Evolutionary conservation across 2,113 vertebrate species (phyloP).

Genomic region (Leptobrachium leishanense): DNA sequence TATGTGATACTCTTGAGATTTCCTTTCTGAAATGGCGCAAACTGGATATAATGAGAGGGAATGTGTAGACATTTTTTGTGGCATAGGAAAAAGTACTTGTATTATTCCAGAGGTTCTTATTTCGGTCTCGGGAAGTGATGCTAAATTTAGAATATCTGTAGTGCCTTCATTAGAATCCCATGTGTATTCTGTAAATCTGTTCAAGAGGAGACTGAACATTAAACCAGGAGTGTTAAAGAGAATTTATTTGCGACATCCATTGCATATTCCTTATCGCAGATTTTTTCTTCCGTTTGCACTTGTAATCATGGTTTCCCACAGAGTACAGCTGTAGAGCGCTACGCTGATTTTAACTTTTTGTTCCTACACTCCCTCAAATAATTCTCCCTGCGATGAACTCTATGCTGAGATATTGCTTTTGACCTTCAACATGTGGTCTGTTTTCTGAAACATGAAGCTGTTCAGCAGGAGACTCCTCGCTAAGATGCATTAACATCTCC

Average conservation of each 20-base stretch:
- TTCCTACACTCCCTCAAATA: conserved; percentile 8
- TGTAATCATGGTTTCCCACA: conserved; percentile 22
- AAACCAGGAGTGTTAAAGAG: conserved; percentile 19
- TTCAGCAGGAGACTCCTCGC: conserved; percentile 5
- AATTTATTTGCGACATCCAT: conserved; percentile 25
- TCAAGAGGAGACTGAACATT: not conserved
- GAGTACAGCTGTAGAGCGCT: conserved; percentile 30
- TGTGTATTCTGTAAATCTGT: not conserved
- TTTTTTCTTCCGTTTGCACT: conserved; percentile 1
- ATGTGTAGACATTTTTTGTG: no score
- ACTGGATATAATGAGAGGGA: no score
- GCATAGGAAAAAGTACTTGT: no score
- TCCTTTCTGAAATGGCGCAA: no score
- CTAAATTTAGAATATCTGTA: no score
- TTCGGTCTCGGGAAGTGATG: no score
- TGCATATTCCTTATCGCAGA: conserved; percentile 5
- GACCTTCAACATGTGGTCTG: conserved; percentile 15
- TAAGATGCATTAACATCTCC: conserved; percentile 35
- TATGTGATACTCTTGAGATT: no score
- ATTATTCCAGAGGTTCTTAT: no score
- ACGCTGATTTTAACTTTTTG: conserved; percentile 1
- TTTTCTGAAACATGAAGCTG: not conserved
- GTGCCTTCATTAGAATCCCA: no score
- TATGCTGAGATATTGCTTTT: not conserved
- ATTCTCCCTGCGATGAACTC: conserved; percentile 9